These are phyloP conservation scores for Euthynnus affinis DNA, from an alignment of 2,797 vertebrate species.

Conservation along the genomic window DNA sequence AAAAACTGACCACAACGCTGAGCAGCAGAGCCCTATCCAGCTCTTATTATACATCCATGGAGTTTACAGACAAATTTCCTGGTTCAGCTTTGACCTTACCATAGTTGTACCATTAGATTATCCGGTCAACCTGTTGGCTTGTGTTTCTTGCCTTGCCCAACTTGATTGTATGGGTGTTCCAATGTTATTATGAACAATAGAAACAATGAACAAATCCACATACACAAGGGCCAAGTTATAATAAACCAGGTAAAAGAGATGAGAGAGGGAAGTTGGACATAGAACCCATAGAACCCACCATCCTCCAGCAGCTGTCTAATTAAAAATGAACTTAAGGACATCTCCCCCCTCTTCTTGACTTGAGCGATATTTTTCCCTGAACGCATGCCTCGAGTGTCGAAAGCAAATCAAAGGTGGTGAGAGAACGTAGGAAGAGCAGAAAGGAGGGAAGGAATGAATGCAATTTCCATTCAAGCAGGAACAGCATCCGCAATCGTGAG, in stretches of 20 bases:
- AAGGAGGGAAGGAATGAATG: constrained; percentile 72
- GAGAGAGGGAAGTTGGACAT: not conserved
- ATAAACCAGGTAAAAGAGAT: constrained; percentile 1
- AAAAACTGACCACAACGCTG: too few species aligned
- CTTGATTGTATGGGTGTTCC: not conserved
- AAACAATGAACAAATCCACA: not conserved
- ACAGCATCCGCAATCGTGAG: constrained; percentile 70
- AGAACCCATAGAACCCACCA: not conserved
- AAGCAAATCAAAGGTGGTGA: constrained; percentile 56
- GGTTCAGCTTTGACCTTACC: not conserved
- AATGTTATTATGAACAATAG: not conserved
- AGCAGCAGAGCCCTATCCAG: too few species aligned
- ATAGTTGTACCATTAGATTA: not conserved
- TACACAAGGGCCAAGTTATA: not conserved
- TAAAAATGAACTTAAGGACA: constrained; percentile 31
- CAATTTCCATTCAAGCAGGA: constrained; percentile 77
- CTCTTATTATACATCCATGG: too few species aligned
- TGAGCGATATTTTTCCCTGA: constrained; percentile 46
- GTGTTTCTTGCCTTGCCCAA: not conserved
- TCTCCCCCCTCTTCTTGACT: constrained; percentile 16
- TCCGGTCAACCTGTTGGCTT: not conserved
- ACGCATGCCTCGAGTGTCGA: constrained; percentile 42
- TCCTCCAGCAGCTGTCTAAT: constrained; percentile 27
- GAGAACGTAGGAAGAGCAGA: constrained; percentile 51
- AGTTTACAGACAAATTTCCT: too few species aligned